Base-by-base conservation (phyloP, 2,888 invertebrate genomes). In the Automeris io region DNA sequence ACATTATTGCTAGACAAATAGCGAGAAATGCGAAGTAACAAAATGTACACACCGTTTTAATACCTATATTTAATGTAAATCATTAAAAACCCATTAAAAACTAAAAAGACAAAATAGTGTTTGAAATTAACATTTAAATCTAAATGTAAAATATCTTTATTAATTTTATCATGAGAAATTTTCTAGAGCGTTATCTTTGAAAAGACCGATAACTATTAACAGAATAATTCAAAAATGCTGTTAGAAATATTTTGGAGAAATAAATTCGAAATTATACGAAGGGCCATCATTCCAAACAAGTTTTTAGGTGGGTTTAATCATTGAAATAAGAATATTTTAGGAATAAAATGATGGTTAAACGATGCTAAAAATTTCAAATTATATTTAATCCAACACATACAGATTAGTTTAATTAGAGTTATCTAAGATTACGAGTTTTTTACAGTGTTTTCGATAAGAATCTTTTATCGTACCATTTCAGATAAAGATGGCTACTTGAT, bases 1-100 rank as follows among this genome's bases (percentile, higher is more conserved):
- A 77, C 69, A 79, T 80, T 77, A 79, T 81, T 82, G 80, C 78
- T 77, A 79, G 79, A 70, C 74, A 81, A 82, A 82, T 80, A 83
- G 76, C 78, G 60, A 66, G 62, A 62, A 69, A 65, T 68, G 66
- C 62, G 62, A 64, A 66, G 79, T 76, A 73, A 77, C 70, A 70
- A 74, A 63, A 63, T 72, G 72, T 71, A 66, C 60, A 71, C 71
- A 58, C 70, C 75, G 79, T 77, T 77, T 70, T 70, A 68, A 65
- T 60, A 61, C 68, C n/a, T n/a, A n/a, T n/a, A 63, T 66, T 62
- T 65, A 49, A 57, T 61, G 58, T 65, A 63, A 61, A 54, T 59
- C 58, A 65, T 67, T 62, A 60, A 65, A 66, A 63, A 61, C 54
- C 60, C 58, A 65, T 67, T 62, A 60, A 65, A 7, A 8, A 26